phyloP scores from a whole-genome alignment of 2,113 vertebrate species.

The Toxostoma redivivum region DNA sequence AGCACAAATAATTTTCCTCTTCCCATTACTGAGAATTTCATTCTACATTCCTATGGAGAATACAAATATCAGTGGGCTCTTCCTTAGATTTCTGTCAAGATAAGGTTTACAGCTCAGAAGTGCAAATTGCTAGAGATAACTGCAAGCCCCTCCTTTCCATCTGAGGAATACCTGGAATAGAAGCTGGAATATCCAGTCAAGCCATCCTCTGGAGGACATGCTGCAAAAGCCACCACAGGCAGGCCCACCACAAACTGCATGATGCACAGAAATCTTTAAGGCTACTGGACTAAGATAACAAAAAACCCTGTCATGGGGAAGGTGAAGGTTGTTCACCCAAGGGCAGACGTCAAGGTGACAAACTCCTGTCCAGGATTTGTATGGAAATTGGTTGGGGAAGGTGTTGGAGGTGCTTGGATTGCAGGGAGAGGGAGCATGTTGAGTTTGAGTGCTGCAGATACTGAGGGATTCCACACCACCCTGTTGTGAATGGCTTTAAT shows the following conservation, averaged over 20 bases:
- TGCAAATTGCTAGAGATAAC: background rate
- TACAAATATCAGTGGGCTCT: background rate
- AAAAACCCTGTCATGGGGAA: background rate
- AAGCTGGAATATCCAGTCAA: background rate
- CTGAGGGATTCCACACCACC: background rate
- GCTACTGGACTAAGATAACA: background rate
- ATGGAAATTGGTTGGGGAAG: background rate
- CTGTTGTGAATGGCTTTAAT: background rate
- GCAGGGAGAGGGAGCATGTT: background rate
- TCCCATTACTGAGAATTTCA: background rate
- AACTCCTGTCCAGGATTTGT: background rate
- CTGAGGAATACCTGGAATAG: background rate
- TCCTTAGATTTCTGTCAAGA: background rate
- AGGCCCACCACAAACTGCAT: background rate
- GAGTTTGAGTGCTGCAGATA: background rate
- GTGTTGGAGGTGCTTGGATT: background rate
- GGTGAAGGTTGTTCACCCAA: background rate
- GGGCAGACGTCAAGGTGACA: background rate
- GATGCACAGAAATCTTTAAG: background rate
- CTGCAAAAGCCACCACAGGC: background rate
- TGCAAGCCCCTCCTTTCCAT: background rate
- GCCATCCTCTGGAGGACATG: background rate
- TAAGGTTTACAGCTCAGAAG: background rate
- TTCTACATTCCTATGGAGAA: background rate
- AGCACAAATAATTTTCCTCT: background rate